Percentiles rank a stretch among this genome's conserved stretches.
Conservation (phyloP, 2,797 vertebrate genomes). For the Menidia menidia region DNA sequence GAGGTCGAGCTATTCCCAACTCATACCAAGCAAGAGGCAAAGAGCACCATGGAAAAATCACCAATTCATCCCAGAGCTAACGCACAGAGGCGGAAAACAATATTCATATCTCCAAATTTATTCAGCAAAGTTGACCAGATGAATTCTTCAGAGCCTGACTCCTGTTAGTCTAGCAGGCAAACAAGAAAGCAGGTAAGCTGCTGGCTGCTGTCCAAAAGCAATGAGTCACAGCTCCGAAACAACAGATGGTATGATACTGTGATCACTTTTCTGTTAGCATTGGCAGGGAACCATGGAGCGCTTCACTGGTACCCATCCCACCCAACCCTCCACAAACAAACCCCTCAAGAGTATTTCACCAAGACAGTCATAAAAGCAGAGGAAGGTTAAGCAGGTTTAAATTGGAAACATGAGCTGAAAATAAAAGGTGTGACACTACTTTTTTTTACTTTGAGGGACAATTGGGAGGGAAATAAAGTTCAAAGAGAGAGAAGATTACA, state of each 20-base stretch:
- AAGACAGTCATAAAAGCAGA: conserved; percentile 58
- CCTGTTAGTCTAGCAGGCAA: conserved; percentile 36
- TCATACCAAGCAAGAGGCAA: neutral
- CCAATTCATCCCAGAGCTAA: neutral
- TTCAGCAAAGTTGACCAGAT: conserved; percentile 22
- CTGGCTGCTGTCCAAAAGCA: conserved; percentile 63
- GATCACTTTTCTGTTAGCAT: conserved; percentile 77
- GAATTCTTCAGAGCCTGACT: conserved; percentile 17
- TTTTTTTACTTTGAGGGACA: conserved; percentile 13
- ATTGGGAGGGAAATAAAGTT: conserved; percentile 8
- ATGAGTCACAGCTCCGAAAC: conserved; percentile 72
- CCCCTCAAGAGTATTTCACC: conserved; percentile 45
- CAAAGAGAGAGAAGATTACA: neutral
- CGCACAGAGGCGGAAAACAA: neutral
- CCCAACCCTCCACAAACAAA: conserved; percentile 42
- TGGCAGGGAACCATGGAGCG: conserved; percentile 70
- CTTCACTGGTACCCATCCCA: conserved; percentile 58
- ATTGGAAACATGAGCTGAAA: conserved; percentile 45
- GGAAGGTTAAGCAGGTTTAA: conserved; percentile 46
- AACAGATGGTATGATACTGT: conserved; percentile 72
- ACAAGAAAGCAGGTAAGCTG: conserved; percentile 51
- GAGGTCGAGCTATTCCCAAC: too few species aligned
- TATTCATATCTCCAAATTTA: neutral
- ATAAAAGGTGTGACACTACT: conserved; percentile 15
- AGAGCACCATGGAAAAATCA: neutral